Evolutionary conservation across 2,113 vertebrate species (phyloP).

Genomic region (Passer domesticus): DNA sequence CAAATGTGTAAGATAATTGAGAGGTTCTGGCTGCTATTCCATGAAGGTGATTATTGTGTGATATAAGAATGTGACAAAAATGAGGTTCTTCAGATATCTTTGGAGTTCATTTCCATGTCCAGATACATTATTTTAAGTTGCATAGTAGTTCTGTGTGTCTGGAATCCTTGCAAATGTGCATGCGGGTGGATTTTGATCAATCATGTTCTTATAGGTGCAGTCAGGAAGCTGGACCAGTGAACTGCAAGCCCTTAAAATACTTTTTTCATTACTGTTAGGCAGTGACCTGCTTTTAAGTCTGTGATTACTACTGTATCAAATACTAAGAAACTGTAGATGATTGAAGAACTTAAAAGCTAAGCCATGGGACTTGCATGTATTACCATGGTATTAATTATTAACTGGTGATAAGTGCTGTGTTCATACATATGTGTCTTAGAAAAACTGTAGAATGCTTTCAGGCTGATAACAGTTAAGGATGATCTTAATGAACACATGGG

Average conservation of each 20-base stretch:
- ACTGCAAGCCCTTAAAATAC: neutral
- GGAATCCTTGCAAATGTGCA: neutral
- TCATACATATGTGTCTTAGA: neutral
- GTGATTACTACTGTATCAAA: neutral
- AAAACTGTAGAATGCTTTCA: neutral
- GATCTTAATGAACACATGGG: neutral
- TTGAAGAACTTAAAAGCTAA: neutral
- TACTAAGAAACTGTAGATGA: neutral
- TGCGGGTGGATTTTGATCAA: accelerated
- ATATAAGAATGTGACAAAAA: neutral
- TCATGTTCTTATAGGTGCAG: neutral
- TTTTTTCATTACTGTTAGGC: neutral
- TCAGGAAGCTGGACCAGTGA: neutral
- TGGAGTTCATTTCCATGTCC: neutral
- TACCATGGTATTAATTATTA: neutral
- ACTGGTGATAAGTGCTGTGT: neutral
- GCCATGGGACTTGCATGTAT: neutral
- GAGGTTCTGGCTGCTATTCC: neutral
- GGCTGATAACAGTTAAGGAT: neutral
- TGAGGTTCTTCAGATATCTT: neutral
- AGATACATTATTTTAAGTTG: neutral
- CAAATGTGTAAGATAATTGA: neutral
- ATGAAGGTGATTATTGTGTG: neutral
- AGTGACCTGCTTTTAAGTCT: neutral
- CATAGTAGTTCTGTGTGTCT: neutral